phyloP scores from a whole-genome alignment of 1,140 invertebrate species.

The Trinorchestia longiramus region DNA sequence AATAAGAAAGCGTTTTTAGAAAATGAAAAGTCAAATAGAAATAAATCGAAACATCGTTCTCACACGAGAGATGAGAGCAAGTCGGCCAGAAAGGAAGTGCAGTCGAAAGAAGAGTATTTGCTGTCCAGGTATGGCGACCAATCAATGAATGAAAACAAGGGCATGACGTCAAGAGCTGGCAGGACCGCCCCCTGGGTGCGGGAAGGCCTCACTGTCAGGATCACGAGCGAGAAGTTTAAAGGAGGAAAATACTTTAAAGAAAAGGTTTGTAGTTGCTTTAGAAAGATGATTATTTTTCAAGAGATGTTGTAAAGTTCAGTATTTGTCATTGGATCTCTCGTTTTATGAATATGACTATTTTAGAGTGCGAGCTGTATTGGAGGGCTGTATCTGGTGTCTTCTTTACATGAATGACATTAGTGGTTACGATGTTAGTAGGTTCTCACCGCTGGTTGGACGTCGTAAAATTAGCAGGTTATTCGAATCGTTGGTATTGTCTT shows the following conservation, averaged over 20 bases:
- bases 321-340: too few relatives aligned
- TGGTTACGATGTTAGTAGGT: too few relatives aligned
- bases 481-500: too few relatives aligned
- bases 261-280: conserved; percentile 68
- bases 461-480: too few relatives aligned
- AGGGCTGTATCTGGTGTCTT: too few relatives aligned
- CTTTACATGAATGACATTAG: too few relatives aligned
- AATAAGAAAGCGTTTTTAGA: neutral
- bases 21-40: neutral
- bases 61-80: neutral
- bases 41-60: neutral
- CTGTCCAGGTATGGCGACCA: conserved; percentile 1
- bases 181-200: conserved; percentile 68
- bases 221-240: conserved; percentile 70
- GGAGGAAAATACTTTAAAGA: conserved; percentile 71
- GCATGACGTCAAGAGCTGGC: neutral
- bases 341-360: too few relatives aligned
- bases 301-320: too few relatives aligned
- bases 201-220: conserved; percentile 70
- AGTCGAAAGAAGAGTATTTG: neutral
- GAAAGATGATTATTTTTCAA: too few relatives aligned
- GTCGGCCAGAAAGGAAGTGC: neutral
- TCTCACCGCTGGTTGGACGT: too few relatives aligned
- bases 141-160: neutral
- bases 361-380: too few relatives aligned